Evolutionary conservation across 37 sponge, comb jelly and placozoan genomes (phyloP).

Genomic region (Beroe forskalii): DNA sequence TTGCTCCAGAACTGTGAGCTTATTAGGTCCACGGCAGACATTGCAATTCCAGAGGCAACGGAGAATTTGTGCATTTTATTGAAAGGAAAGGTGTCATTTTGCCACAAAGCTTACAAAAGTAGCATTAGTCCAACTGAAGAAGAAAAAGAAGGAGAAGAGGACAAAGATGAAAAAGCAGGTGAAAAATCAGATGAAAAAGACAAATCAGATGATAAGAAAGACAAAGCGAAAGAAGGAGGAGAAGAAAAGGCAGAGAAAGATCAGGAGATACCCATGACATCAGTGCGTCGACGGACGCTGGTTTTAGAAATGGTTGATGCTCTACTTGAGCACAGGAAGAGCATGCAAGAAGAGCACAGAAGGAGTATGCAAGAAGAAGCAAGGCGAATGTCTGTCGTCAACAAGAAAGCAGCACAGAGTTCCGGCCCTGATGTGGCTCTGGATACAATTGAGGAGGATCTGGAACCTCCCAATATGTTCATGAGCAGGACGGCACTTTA

Average conservation of each 20-base stretch:
- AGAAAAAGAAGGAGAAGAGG: neutral
- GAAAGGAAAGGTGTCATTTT: slow-evolving; percentile 14
- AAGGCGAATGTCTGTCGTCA: neutral
- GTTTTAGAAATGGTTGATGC: slow-evolving; percentile 8
- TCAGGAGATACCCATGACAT: neutral
- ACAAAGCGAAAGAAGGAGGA: neutral
- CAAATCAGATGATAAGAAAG: slow-evolving; percentile 27
- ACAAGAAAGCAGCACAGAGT: neutral
- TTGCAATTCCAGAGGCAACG: neutral
- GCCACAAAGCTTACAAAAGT: slow-evolving; percentile 1
- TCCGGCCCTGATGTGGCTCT: neutral
- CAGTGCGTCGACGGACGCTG: neutral
- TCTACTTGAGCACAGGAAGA: slow-evolving; percentile 5
- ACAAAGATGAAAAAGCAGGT: neutral
- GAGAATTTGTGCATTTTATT: slow-evolving; percentile 19
- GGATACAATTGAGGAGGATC: neutral
- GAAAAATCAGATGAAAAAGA: neutral
- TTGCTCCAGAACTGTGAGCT: neutral
- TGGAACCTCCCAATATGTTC: neutral
- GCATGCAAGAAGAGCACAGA: neutral
- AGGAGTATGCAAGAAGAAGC: neutral
- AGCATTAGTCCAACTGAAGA: neutral
- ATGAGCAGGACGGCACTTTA: slow-evolving; percentile 1
- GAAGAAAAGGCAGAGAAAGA: neutral
- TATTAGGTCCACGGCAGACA: neutral